phyloP scores from a whole-genome alignment of 2,113 vertebrate species.

The Muntiacus reevesi region DNA sequence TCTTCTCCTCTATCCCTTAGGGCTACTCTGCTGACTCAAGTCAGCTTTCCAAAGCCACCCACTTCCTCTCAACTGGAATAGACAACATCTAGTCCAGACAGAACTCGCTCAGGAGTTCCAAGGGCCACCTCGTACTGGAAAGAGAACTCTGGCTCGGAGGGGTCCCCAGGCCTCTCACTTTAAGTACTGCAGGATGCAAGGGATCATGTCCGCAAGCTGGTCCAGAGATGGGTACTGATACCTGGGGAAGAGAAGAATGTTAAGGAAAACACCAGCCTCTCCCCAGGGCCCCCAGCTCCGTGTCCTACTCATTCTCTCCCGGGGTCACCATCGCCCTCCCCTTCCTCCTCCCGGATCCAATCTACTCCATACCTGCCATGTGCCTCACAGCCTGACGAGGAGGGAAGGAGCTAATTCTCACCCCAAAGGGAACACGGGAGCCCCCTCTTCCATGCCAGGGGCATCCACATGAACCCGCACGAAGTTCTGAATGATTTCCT shows the following conservation, averaged over 20 bases:
- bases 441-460: slow-evolving; percentile 91
- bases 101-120: not conserved
- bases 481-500: slow-evolving; percentile 95
- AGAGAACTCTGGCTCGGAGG: not conserved
- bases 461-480: slow-evolving; percentile 90
- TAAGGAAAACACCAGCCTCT: not conserved
- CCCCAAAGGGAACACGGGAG: slow-evolving; percentile 87
- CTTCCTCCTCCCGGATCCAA: not conserved
- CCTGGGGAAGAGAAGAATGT: slow-evolving; percentile 71
- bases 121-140: not conserved
- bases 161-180: slow-evolving; percentile 83
- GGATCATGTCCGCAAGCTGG: slow-evolving; percentile 92
- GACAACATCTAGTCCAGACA: not conserved
- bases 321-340: not conserved
- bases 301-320: not conserved
- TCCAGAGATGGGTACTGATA: slow-evolving; percentile 93
- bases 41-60: not conserved
- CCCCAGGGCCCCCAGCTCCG: not conserved
- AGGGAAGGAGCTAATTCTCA: slow-evolving; percentile 64
- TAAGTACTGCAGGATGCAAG: slow-evolving; percentile 89
- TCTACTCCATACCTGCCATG: not conserved
- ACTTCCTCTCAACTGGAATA: not conserved
- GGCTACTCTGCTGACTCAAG: not conserved
- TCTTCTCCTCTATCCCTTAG: not conserved
- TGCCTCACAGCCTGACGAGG: not conserved